Evolutionary conservation across 2,797 vertebrate genomes (phyloP), one percentile per base, ranked within the genome.

Genomic region (Percopsis omiscomaycus): DNA sequence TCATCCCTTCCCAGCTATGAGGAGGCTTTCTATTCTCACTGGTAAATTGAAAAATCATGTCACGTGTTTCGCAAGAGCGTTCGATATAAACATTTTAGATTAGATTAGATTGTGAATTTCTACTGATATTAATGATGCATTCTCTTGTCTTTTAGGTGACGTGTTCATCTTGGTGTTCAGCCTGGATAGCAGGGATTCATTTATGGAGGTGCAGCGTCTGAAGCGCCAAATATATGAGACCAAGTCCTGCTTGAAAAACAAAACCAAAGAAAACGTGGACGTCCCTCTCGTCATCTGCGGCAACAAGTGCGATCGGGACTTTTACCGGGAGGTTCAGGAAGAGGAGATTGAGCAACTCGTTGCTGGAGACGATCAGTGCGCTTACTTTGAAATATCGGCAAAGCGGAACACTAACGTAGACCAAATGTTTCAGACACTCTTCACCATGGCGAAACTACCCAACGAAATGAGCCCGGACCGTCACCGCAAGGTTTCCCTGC

Each of bases 91-190:
- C 11, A 5, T 55, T 13, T 22, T 2, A 27, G 8, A 14, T 29
- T 30, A 53, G 3, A 53, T 22, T 4, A 28, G 16, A 53, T 32
- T 55, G 6, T 9, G 11, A 16, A 15, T n/a, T 29, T 28, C 48
- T 47, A 66, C 8, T 71, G 3, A 5, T 27, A 4, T 46, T 46
- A 27, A 30, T 42, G 46, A 22, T 27, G 60, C 52, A 3, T 37
- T 14, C 28, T 42, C 49, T 42, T 77, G 28, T 73, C 37, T 62
- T 53, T 0, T 80, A 99, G 98, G 98, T 73, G 97, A 99, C 0
- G 94, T 98, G 4, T 99, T 99, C 77, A 96, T 99, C 75, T 77
- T 99, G 0, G 97, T 99, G 0, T 99, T 99, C 90, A 98, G 98
- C 48, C 89, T 99, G 79, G 97, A 99, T 79, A 98, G 93, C 88